Base-by-base conservation (phyloP, 2,797 vertebrate genomes). In the Hydrocynus forskahlii region DNA sequence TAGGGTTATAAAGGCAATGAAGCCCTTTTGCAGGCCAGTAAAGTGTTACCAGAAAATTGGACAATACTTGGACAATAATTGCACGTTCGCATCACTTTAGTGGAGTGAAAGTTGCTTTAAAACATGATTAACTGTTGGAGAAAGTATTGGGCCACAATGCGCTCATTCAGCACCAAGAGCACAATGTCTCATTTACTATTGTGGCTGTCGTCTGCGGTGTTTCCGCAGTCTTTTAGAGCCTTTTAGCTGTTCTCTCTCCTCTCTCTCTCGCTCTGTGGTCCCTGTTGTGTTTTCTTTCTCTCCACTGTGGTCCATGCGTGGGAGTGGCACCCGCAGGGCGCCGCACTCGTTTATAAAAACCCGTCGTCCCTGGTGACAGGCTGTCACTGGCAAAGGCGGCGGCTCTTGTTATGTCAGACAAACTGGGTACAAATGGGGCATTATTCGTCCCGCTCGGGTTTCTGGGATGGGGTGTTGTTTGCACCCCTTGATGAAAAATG, bases 361-460 rank as follows among this genome's bases (percentile, higher is more conserved):
- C 78, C 66, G 94, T 94, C 93, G 92, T 94, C 94, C 0, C 92
- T 94, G 92, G 94, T 92, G 92, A 93, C 91, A 92, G 91, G 87
- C 92, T 94, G 92, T 95, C 93, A 93, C 92, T 91, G n/a, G n/a
- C n/a, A n/a, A n/a, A n/a, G n/a, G n/a, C n/a, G 92, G 94, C 94
- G 94, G 94, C 94, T 95, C 94, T 95, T 95, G 94, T 96, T 96
- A 94, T 92, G 93, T 93, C 91, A 91, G 95, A 94, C 95, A 96
- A 96, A 96, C 95, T 94, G 95, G 92, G 93, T 92, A 96, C 95
- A 97, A 97, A 96, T 95, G 95, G 94, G 66, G 55, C 93, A 96
- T 98, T 98, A 97, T 98, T 97, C 95, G 93, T 94, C 95, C 96
- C 92, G 95, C 97, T 96, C 94, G 90, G 90, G 92, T 92, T 94